These are phyloP conservation scores for Zosterops lateralis DNA, from an alignment of 2,113 vertebrate species.

Conservation along the genomic window DNA sequence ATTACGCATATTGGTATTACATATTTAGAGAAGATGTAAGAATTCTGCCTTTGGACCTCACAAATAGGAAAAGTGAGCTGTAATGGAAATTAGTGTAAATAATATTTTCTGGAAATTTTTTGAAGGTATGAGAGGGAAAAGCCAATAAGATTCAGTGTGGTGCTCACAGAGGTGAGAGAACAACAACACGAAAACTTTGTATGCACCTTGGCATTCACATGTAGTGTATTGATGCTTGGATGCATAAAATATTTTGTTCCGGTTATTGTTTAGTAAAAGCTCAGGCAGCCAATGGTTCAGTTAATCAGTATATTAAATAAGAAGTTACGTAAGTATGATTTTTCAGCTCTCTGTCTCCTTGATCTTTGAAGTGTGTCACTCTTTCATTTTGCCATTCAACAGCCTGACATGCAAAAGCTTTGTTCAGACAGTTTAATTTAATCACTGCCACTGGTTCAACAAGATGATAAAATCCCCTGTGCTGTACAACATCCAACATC, in stretches of 20 bases:
- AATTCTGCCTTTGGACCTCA: neutral
- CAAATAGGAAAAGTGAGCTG: neutral
- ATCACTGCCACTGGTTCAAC: constrained; percentile 93
- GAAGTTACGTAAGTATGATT: constrained; percentile 54
- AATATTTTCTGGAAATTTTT: neutral
- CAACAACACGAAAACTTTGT: neutral
- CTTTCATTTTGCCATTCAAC: constrained; percentile 89
- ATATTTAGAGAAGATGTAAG: neutral
- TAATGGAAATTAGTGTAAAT: neutral
- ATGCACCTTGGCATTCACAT: neutral
- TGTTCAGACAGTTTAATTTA: constrained; percentile 99
- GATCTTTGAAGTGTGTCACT: constrained; percentile 87
- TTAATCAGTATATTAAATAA: constrained; percentile 44
- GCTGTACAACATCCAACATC: constrained; percentile 88
- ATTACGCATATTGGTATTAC: neutral
- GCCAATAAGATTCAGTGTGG: neutral
- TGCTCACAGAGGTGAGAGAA: neutral
- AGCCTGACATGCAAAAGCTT: constrained; percentile 92
- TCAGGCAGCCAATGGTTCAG: neutral
- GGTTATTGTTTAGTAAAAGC: constrained; percentile 11
- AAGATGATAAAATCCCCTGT: constrained; percentile 87
- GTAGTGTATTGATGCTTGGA: neutral
- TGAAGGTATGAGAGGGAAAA: neutral
- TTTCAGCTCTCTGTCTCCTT: constrained; percentile 64
- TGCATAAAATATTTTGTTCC: constrained; percentile 12